phyloP scores from a whole-genome alignment of 92 coral and sea anemone species.

The Parazoanthus swiftii region DNA sequence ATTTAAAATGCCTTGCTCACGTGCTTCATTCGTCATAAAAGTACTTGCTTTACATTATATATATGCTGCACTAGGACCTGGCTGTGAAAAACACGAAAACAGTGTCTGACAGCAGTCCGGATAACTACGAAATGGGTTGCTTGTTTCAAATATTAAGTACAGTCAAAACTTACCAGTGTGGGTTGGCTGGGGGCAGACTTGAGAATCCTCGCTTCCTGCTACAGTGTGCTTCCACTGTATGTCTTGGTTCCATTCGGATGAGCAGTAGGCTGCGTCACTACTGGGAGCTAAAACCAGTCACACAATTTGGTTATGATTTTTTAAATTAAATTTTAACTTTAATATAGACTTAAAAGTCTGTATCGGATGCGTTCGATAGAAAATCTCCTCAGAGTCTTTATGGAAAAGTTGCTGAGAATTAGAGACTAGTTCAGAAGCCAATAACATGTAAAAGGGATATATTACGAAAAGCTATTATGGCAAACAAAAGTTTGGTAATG shows the following conservation, averaged over 20 bases:
- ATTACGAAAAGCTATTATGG: too few species aligned
- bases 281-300: constrained; percentile 45
- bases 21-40: too few species aligned
- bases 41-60: too few species aligned
- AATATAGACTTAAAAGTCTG: too few species aligned
- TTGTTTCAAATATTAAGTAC: not conserved
- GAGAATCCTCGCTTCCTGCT: constrained; percentile 60
- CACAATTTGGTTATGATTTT: not conserved
- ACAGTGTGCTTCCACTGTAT: constrained; percentile 80
- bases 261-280: constrained; percentile 67
- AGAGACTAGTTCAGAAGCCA: too few species aligned
- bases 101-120: not conserved
- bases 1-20: too few species aligned
- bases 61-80: not conserved
- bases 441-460: too few species aligned
- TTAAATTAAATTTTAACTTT: too few species aligned
- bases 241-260: constrained; percentile 82
- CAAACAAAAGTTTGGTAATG: too few species aligned
- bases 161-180: constrained; percentile 48
- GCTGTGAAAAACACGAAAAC: not conserved
- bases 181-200: constrained; percentile 72
- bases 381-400: not conserved
- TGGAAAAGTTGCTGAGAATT: too few species aligned
- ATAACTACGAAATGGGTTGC: too few species aligned
- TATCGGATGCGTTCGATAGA: too few species aligned